phyloP scores from a whole-genome alignment of 1,140 invertebrate species.

The Akabosia matsudoensis region DNA sequence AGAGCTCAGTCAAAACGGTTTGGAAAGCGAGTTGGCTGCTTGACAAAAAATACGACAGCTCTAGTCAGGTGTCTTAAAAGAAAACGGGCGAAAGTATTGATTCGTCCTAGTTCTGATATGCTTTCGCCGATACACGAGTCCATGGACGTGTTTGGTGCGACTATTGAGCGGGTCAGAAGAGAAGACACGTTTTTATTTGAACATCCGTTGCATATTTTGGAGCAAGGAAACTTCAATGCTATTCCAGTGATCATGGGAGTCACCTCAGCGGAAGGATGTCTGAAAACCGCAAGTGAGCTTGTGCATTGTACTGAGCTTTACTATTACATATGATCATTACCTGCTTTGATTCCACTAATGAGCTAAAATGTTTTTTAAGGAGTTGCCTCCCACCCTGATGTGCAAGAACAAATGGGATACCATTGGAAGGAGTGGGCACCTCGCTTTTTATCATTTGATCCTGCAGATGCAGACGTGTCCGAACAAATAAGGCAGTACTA shows the following conservation, averaged over 20 bases:
- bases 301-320: too few relatives aligned
- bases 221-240: constrained; percentile 18
- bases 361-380: neutral
- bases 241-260: constrained; percentile 22
- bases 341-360: neutral
- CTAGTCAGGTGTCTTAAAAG: constrained; percentile 3
- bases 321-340: neutral
- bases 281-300: neutral
- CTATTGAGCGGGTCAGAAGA: neutral
- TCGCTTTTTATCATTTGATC: neutral
- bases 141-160: neutral
- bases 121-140: neutral
- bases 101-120: neutral
- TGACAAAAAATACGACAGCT: constrained; percentile 10
- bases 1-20: constrained; percentile 8
- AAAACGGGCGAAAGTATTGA: constrained; percentile 13
- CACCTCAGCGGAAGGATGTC: constrained; percentile 10
- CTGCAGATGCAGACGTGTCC: neutral
- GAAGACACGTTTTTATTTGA: constrained; percentile 18
- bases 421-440: constrained; percentile 22
- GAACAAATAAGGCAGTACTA: constrained; percentile 13
- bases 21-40: constrained; percentile 17
- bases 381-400: neutral
- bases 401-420: neutral
- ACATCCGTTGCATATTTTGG: neutral